Evolutionary conservation across 2,888 invertebrate genomes (phyloP).

Genomic region (Platycheirus rosarum): DNA sequence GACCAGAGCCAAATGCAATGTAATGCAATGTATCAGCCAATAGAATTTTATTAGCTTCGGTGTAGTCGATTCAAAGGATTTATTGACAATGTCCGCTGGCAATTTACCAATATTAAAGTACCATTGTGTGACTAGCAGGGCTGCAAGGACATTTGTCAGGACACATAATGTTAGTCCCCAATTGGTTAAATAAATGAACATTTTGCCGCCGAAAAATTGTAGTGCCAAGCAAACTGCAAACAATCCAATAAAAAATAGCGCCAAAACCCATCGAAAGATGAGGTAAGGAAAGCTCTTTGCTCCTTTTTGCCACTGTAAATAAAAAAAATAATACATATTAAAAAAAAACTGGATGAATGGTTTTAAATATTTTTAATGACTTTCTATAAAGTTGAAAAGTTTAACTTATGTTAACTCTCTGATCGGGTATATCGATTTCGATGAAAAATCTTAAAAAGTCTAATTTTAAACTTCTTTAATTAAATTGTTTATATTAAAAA

Average conservation of each 20-base stretch:
- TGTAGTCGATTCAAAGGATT: constrained; percentile 75
- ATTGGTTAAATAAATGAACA: constrained; percentile 82
- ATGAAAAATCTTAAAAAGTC: too few relatives aligned
- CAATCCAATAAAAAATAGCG: constrained; percentile 78
- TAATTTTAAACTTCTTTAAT: too few relatives aligned
- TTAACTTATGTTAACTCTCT: too few relatives aligned
- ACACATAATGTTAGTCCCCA: constrained; percentile 81
- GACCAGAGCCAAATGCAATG: constrained; percentile 86
- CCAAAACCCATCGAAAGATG: constrained; percentile 80
- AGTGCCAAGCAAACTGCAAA: constrained; percentile 77
- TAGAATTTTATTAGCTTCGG: constrained; percentile 84
- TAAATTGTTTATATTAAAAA: too few relatives aligned
- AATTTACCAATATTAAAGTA: constrained; percentile 78
- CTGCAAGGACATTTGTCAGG: constrained; percentile 79
- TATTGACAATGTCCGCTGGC: constrained; percentile 74
- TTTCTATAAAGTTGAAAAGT: too few relatives aligned
- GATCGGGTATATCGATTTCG: too few relatives aligned
- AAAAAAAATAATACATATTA: constrained; percentile 5
- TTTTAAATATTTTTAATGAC: too few relatives aligned
- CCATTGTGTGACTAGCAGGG: constrained; percentile 80
- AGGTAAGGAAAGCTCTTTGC: constrained; percentile 79
- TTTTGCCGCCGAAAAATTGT: constrained; percentile 78
- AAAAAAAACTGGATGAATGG: not conserved
- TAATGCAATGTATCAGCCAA: constrained; percentile 88
- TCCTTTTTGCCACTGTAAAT: constrained; percentile 81